A percentile compares a stretch with the other conserved stretches of the same genome.
Evolutionary conservation across 2,888 invertebrate species (phyloP).

Genomic region (Neria commutata): DNA sequence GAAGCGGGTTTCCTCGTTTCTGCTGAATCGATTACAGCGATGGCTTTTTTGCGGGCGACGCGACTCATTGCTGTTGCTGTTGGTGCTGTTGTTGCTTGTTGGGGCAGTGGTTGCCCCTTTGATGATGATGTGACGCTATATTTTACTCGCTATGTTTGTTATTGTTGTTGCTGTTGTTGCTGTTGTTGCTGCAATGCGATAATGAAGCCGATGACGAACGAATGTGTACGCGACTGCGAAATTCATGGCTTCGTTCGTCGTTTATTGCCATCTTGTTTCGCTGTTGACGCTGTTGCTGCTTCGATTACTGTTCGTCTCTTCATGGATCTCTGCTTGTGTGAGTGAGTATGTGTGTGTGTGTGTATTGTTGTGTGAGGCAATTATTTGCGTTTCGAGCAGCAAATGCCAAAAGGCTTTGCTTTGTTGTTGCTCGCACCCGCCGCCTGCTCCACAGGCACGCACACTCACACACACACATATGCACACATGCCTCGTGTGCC

Average conservation of each 20-base stretch:
- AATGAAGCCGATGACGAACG: slow-evolving; percentile 35
- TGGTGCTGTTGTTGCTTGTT: too few species aligned
- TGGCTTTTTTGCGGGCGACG: too few species aligned
- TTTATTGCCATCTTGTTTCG: neutral
- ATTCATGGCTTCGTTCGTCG: slow-evolving; percentile 34
- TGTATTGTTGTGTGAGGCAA: slow-evolving; percentile 37
- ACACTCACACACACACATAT: too few species aligned
- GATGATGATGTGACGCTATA: slow-evolving; percentile 47
- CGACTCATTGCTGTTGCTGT: slow-evolving; percentile 21
- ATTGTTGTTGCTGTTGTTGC: slow-evolving; percentile 5
- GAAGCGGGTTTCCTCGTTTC: slow-evolving; percentile 57
- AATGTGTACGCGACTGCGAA: slow-evolving; percentile 40
- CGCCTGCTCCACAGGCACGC: too few species aligned
- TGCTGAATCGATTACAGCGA: slow-evolving; percentile 45
- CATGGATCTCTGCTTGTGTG: slow-evolving; percentile 11
- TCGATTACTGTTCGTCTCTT: slow-evolving; percentile 7
- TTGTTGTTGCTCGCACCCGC: slow-evolving; percentile 12
- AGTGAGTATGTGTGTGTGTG: slow-evolving; percentile 9
- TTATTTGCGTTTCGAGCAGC: slow-evolving; percentile 42
- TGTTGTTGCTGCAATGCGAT: slow-evolving; percentile 7
- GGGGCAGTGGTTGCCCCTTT: too few species aligned
- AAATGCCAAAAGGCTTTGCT: slow-evolving; percentile 15
- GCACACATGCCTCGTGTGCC: slow-evolving; percentile 24
- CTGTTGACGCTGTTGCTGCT: neutral
- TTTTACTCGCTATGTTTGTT: slow-evolving; percentile 5